Evolutionary conservation across 2,888 invertebrate genomes (phyloP).

Genomic region (Aphidius colemani): DNA sequence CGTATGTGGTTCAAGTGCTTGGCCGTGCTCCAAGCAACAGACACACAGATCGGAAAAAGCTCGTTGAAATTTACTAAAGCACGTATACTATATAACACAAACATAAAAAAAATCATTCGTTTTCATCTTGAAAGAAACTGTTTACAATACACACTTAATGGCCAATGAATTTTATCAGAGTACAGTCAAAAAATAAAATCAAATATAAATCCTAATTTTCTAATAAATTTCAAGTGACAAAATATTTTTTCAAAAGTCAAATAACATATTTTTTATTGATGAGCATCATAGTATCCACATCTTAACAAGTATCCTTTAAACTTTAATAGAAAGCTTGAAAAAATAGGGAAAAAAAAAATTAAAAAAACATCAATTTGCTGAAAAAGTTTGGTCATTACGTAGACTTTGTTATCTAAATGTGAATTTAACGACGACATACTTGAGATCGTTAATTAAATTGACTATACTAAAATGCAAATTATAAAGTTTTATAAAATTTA

Average conservation of each 20-base stretch:
- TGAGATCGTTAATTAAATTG: no score
- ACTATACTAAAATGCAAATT: no score
- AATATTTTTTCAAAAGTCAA: no score
- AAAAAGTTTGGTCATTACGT: conserved; percentile 45
- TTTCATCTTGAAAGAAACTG: conserved; percentile 34
- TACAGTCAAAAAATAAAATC: conserved; percentile 11
- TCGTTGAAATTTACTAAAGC: conserved; percentile 36
- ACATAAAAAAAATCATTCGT: background rate
- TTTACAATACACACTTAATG: conserved; percentile 36
- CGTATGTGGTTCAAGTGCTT: conserved; percentile 13
- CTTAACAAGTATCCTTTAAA: no score
- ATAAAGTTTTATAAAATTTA: background rate
- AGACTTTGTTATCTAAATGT: conserved; percentile 49
- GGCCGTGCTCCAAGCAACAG: conserved; percentile 33
- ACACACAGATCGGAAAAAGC: conserved; percentile 34
- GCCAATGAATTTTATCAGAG: conserved; percentile 33
- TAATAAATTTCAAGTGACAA: no score
- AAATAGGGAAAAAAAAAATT: no score
- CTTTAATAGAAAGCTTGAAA: no score
- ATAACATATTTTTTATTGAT: no score
- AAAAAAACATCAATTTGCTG: no score
- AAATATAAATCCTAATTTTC: conserved; percentile 13
- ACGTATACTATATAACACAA: conserved; percentile 32
- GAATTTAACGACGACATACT: conserved; percentile 50
- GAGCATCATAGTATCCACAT: no score